phyloP scores from a whole-genome alignment of 2,888 invertebrate species.

The Dexiosoma caninum region DNA sequence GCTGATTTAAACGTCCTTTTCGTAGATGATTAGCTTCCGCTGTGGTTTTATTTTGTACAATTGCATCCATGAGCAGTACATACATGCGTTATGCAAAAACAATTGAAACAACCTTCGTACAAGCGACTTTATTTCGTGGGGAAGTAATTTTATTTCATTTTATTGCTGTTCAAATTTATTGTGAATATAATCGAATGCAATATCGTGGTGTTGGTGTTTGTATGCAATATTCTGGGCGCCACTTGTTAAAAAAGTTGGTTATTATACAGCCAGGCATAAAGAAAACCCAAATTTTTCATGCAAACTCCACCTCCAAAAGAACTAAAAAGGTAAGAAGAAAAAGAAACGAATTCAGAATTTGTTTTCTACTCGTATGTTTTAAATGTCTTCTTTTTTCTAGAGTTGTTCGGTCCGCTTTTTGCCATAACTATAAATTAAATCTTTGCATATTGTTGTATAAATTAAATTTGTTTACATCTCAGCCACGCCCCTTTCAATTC shows the following conservation, averaged over 20 bases:
- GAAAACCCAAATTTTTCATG: slow-evolving; percentile 11
- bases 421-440: slow-evolving; percentile 64
- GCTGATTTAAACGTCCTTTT: no score
- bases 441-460: slow-evolving; percentile 72
- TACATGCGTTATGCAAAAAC: no score
- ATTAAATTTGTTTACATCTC: slow-evolving; percentile 74
- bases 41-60: no score
- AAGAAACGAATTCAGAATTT: neutral
- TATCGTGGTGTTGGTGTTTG: neutral
- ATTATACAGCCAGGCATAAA: slow-evolving; percentile 63
- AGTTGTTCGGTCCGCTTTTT: neutral
- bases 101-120: neutral
- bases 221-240: slow-evolving; percentile 68
- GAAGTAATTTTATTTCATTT: neutral
- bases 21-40: no score
- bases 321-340: neutral
- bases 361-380: neutral
- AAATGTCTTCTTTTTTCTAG: slow-evolving; percentile 9
- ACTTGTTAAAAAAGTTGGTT: slow-evolving; percentile 65
- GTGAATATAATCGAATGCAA: slow-evolving; percentile 6
- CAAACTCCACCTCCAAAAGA: slow-evolving; percentile 51
- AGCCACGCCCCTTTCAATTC: slow-evolving; percentile 74
- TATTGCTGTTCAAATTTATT: slow-evolving; percentile 9
- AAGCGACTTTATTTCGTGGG: neutral
- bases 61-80: no score